These are phyloP conservation scores for Phrynocephalus guinanensis DNA, from an alignment of 2,797 vertebrate species.

Conservation along the genomic window DNA sequence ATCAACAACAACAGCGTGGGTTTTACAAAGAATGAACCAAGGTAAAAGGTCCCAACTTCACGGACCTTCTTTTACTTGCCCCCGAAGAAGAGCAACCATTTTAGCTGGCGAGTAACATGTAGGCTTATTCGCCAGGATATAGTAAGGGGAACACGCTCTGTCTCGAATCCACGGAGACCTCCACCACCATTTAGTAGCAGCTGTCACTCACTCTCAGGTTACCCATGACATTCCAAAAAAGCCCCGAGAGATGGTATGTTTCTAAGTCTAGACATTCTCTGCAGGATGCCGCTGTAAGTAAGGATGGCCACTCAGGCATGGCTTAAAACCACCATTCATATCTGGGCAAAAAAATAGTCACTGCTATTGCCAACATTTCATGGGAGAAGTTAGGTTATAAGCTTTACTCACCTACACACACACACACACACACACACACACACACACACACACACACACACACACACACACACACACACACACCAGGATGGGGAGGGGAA, in stretches of 20 bases:
- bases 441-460: no score
- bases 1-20: no score
- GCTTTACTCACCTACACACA: no score
- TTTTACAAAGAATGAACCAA: no score
- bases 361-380: no score
- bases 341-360: not conserved
- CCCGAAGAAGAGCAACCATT: no score
- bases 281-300: not conserved
- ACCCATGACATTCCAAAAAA: not conserved
- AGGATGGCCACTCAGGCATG: not conserved
- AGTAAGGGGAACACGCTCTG: not conserved
- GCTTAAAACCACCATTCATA: not conserved
- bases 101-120: not conserved
- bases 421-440: no score
- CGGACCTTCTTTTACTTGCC: no score
- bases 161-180: not conserved
- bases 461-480: no score
- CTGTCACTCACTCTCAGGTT: not conserved
- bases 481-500: no score
- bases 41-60: no score
- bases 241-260: not conserved
- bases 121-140: not conserved
- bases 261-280: slow-evolving; percentile 3
- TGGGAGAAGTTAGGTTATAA: no score
- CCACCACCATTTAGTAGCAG: not conserved